These are phyloP conservation scores for Drosophila setifemur DNA, from an alignment of 1,140 invertebrate species.

Conservation along the genomic window DNA sequence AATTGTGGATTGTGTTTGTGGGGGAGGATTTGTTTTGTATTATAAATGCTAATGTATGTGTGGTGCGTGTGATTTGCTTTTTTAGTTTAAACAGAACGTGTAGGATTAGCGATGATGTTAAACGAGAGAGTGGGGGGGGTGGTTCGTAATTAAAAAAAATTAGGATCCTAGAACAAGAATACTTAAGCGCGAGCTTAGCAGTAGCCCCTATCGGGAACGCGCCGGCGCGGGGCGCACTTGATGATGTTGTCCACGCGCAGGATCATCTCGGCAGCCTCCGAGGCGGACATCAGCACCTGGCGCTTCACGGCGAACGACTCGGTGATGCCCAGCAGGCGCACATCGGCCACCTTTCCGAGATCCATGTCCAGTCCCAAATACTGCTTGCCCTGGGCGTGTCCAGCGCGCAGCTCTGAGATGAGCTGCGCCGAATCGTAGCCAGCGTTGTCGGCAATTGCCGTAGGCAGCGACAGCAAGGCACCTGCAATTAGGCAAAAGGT, in stretches of 20 bases:
- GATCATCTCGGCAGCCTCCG: conserved; percentile 99
- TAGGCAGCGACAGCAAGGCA: conserved; percentile 94
- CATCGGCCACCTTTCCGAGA: conserved; percentile 91
- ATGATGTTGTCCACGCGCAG: conserved; percentile 99
- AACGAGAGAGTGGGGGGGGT: too few species aligned
- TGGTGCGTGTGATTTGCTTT: conserved; percentile 12
- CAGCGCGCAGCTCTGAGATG: conserved; percentile 93
- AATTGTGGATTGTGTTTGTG: background rate
- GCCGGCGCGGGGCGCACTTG: conserved; percentile 95
- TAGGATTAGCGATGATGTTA: conserved; percentile 70
- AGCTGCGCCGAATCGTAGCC: conserved; percentile 99
- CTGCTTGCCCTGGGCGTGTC: conserved; percentile 90
- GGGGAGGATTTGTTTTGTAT: conserved; percentile 9
- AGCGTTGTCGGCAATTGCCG: conserved; percentile 98
- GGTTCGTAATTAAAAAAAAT: conserved; percentile 55
- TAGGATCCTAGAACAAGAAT: conserved; percentile 66
- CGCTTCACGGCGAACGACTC: conserved; percentile 98
- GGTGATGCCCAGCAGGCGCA: conserved; percentile 95
- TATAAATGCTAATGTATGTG: conserved; percentile 30
- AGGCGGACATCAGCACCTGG: conserved; percentile 96
- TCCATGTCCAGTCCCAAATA: conserved; percentile 97
- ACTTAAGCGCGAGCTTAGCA: conserved; percentile 87
- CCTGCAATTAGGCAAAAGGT: conserved; percentile 67
- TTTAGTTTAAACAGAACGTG: conserved; percentile 60
- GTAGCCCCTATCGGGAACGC: conserved; percentile 92